Base-by-base conservation (phyloP, 2,797 vertebrate genomes). In the Sylvilagus floridanus region DNA sequence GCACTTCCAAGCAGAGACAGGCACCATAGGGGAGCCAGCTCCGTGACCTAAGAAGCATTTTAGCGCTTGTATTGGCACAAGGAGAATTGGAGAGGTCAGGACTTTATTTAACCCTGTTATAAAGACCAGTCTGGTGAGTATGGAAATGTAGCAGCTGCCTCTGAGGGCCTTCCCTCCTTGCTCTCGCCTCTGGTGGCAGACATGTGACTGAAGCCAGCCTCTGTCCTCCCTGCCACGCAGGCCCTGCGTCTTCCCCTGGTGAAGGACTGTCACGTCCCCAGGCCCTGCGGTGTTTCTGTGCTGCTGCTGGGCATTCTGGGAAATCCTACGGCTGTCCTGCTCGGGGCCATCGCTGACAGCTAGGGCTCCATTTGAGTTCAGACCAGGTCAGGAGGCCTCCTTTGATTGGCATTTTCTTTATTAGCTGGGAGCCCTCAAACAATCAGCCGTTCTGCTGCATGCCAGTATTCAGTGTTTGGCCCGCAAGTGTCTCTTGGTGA, bases 341-440 rank as follows among this genome's bases (percentile, higher is more conserved):
- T 57, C 37, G 1, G 52, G 81, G 63, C 84, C 50, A 0, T 42
- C 1, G 4, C 71, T 73, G 83, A 88, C 78, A 84, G 83, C 81
- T 30, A 22, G 3, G 30, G n/a, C 73, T 92, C 26, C 42, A 35
- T 87, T 63, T 42, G 63, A 87, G 89, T 37, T 94, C 84, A 76
- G 83, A 68, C 78, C n/a, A 63, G 90, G 94, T 83, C 32, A 0
- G 50, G 91, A 88, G 83, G 88, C 47, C 83, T 30, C 19, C 42
- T 91, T 89, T 97, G 96, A 96, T 68, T 96, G 96, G 68, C 97
- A 84, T 92, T 96, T 97, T 81, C 93, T 97, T 97, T 97, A 97
- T 97, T 96, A 96, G 92, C 90, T 32, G 30, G 90, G 88, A 96
- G 60, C 93, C 81, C 84, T 57, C 87, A 94, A 92, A 97, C 86